These are phyloP conservation scores for Bathynomus jamesi DNA, from an alignment of 1,140 invertebrate species.

Conservation along the genomic window DNA sequence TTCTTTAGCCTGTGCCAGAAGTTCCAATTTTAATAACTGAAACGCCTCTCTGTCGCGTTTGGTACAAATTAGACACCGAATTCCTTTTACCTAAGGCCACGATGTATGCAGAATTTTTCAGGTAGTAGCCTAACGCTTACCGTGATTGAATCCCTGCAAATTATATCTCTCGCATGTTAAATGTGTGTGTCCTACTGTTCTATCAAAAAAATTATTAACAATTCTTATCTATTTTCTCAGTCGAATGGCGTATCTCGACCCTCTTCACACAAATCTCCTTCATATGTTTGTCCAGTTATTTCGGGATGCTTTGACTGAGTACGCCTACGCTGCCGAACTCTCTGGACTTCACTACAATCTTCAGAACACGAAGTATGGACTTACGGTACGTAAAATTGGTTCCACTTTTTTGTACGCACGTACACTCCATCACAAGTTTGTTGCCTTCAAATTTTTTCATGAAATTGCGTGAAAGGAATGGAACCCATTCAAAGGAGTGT, in stretches of 20 bases:
- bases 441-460: too few relatives aligned
- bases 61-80: slow-evolving; percentile 92
- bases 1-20: slow-evolving; percentile 4
- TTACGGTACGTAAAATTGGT: slow-evolving; percentile 73
- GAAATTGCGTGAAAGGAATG: too few relatives aligned
- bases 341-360: slow-evolving; percentile 77
- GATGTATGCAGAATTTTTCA: slow-evolving; percentile 68
- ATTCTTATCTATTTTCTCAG: slow-evolving; percentile 51
- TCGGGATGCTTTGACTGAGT: slow-evolving; percentile 78
- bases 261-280: slow-evolving; percentile 70
- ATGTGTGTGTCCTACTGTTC: too few relatives aligned
- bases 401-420: too few relatives aligned
- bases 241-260: slow-evolving; percentile 78
- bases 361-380: slow-evolving; percentile 68
- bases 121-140: too few relatives aligned
- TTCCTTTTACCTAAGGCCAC: slow-evolving; percentile 82
- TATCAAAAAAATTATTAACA: slow-evolving; percentile 37
- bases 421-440: too few relatives aligned
- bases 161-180: too few relatives aligned
- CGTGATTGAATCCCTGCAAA: too few relatives aligned
- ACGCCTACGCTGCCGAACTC: slow-evolving; percentile 81
- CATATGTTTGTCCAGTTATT: slow-evolving; percentile 68
- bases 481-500: too few relatives aligned
- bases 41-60: slow-evolving; percentile 66
- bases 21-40: slow-evolving; percentile 68